phyloP scores from a whole-genome alignment of 2,888 invertebrate genomes.

The Magallana nippona region DNA sequence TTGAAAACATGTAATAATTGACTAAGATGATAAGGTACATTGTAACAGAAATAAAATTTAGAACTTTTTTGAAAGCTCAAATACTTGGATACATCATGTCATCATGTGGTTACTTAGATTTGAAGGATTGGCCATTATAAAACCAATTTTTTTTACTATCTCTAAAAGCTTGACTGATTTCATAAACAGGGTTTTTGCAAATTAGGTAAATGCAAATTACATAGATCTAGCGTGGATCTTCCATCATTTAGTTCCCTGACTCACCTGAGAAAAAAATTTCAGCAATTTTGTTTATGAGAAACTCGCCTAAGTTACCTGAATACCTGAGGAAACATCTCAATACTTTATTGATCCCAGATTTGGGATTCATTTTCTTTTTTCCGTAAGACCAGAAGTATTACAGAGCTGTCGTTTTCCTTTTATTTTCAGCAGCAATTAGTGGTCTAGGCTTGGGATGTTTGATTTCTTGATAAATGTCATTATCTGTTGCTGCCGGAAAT shows the following conservation, averaged over 20 bases:
- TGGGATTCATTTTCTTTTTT: background rate
- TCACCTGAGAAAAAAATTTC: slow-evolving; percentile 29
- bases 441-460: background rate
- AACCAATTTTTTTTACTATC: background rate
- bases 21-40: too few species aligned
- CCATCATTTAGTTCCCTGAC: slow-evolving; percentile 19
- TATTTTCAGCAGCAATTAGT: slow-evolving; percentile 1
- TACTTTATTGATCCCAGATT: background rate
- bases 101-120: background rate
- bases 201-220: background rate
- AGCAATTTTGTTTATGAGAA: slow-evolving; percentile 29
- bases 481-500: slow-evolving; percentile 1
- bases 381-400: background rate
- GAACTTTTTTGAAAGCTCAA: too few species aligned
- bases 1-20: too few species aligned
- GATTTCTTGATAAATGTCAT: slow-evolving; percentile 6
- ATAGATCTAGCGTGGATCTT: background rate
- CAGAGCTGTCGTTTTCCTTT: background rate
- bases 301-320: slow-evolving; percentile 16
- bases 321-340: background rate
- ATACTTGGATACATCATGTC: too few species aligned
- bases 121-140: background rate
- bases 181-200: slow-evolving; percentile 6
- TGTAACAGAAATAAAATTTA: too few species aligned
- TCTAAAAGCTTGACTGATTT: background rate